A percentile compares a stretch with the other conserved stretches of the same genome.
Conservation (phyloP, 1,140 invertebrate species). For the Philotrypesis tridentata region DNA sequence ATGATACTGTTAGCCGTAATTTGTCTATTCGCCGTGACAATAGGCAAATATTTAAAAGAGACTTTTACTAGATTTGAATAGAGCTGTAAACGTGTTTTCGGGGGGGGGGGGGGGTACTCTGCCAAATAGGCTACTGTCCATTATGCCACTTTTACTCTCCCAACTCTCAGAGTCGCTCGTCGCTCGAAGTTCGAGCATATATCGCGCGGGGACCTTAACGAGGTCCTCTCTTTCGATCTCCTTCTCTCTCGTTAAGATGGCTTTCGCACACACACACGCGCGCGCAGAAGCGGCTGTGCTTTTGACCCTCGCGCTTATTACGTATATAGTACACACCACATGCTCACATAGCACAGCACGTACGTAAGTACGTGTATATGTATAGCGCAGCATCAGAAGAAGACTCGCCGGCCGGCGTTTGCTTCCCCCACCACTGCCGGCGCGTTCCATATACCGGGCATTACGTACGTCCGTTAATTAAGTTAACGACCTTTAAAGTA, state of each 20-base stretch:
- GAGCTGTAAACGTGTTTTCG: not conserved
- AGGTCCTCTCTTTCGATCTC: not conserved
- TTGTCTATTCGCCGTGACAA: too few species aligned
- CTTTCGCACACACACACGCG: not conserved
- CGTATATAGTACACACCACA: too few species aligned
- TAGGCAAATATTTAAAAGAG: not conserved
- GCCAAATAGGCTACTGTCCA: not conserved
- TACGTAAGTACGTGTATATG: too few species aligned
- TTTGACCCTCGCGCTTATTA: not conserved
- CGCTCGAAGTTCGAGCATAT: too few species aligned
- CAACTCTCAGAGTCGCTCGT: too few species aligned
- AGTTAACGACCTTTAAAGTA: conserved; percentile 67
- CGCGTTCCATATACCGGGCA: conserved; percentile 49
- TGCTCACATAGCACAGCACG: too few species aligned
- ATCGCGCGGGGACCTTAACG: not conserved
- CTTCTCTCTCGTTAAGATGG: not conserved
- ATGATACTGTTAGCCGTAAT: not conserved
- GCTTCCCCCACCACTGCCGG: not conserved
- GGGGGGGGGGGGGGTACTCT: too few species aligned
- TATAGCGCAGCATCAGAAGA: not conserved
- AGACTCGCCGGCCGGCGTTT: not conserved
- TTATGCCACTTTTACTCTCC: not conserved
- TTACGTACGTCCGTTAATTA: conserved; percentile 66
- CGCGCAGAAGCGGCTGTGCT: too few species aligned
- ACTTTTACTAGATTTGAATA: not conserved